Percentiles rank a stretch among this genome's conserved stretches.
These are phyloP conservation scores for Hemichromis elongatus DNA, from an alignment of 2,113 vertebrate genomes.

Conservation along the genomic window DNA sequence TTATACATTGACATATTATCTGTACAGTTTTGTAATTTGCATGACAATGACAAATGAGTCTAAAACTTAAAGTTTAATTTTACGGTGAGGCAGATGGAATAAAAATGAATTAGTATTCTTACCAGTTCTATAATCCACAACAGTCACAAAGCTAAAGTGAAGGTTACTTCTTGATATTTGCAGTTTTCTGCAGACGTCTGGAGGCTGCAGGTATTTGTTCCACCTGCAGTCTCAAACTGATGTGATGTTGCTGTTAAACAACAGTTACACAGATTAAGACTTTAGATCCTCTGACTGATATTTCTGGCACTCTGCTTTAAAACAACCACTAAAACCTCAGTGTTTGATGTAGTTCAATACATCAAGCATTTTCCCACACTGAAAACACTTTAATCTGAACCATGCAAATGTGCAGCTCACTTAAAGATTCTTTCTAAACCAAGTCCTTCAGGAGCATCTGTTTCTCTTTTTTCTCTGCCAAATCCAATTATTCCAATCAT, in stretches of 20 bases:
- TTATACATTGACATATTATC: background rate
- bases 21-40: background rate
- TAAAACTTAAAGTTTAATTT: background rate
- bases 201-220: background rate
- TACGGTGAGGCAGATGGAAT: background rate
- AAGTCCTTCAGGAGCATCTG: background rate
- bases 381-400: background rate
- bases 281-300: background rate
- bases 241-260: background rate
- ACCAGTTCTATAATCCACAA: background rate
- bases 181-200: fast-evolving
- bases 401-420: too few species aligned
- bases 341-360: background rate
- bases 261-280: background rate
- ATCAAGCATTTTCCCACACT: background rate
- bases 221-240: background rate
- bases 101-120: fast-evolving
- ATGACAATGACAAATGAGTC: background rate
- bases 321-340: background rate
- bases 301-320: background rate
- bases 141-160: fast-evolving
- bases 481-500: too few species aligned
- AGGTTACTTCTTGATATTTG: fast-evolving
- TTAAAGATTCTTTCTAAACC: background rate
- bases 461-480: too few species aligned